These are phyloP conservation scores for Mamestra brassicae DNA, from an alignment of 2,888 invertebrate species.

Conservation along the genomic window DNA sequence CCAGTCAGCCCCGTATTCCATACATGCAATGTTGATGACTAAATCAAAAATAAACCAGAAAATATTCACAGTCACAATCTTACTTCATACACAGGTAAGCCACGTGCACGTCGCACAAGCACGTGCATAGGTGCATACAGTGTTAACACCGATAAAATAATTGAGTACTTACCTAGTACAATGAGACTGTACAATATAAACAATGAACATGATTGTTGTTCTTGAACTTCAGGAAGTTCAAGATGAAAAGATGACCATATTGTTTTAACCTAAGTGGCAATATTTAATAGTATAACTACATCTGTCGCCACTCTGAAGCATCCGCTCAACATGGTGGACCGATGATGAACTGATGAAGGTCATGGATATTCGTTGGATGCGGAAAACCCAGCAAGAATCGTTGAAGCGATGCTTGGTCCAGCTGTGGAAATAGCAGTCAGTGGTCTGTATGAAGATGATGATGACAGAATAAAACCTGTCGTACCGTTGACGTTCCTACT, in stretches of 20 bases:
- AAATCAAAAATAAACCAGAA: not conserved
- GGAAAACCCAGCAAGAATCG: not conserved
- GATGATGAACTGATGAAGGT: not conserved
- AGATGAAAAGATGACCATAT: not conserved
- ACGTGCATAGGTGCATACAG: slow-evolving; percentile 9
- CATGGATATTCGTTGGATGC: not conserved
- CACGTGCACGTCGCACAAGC: slow-evolving; percentile 39
- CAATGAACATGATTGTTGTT: slow-evolving; percentile 4
- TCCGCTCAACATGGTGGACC: not conserved
- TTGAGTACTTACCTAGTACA: slow-evolving; percentile 27
- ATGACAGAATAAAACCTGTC: not conserved
- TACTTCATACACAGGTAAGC: not conserved
- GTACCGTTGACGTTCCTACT: not conserved
- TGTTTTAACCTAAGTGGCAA: not conserved
- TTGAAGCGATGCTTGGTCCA: not conserved
- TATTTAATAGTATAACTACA: too few species aligned
- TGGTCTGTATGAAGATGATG: too few species aligned
- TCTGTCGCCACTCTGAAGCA: too few species aligned
- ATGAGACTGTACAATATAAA: slow-evolving; percentile 6
- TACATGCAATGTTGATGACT: too few species aligned
- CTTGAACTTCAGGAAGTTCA: slow-evolving; percentile 22
- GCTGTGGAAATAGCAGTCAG: not conserved
- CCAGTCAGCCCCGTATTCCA: not conserved
- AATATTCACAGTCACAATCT: slow-evolving; percentile 28
- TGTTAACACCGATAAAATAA: slow-evolving; percentile 43